Base-by-base conservation (phyloP, 1,140 invertebrate species). In the Bicyclus anynana region DNA sequence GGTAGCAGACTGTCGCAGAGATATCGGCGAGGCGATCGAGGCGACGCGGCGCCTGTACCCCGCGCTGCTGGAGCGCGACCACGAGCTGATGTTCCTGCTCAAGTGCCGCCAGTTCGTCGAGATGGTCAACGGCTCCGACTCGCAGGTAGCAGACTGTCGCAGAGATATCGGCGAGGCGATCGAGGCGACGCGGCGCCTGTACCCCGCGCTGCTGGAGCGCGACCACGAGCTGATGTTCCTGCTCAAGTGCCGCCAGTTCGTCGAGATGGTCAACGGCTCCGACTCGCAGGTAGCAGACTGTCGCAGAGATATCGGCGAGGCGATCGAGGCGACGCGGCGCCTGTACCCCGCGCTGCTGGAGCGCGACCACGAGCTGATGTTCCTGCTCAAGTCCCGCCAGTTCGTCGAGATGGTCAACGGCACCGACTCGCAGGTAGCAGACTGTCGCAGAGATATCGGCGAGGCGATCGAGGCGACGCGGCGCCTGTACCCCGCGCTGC, bases 61-160 rank as follows among this genome's bases (percentile, higher is more conserved):
- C 5, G 95, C 94, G 10, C 90, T 99, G 33, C 89, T 99, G 67
- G 96, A 98, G 82, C 91, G 93, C 38, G 97, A 98, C 89, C 93
- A 93, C 67, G 96, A 98, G 82, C 90, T 99, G 64, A 92, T 97
- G 73, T 99, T 99, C 87, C 94, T 97, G 86, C 91, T 99, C 52
- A 98, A 98, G 87, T 98, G 97, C 89, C 93, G 98, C 65, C 97
- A 99, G 90, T 99, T 99, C 90, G 95, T 99, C 18, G 98, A 99
- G 90, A 96, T 96, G 95, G 94, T 96, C 49, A 96, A 95, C 81
- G 95, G 95, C 48, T 93, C 94, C 38, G 95, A 96, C 81, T 92
- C 94, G 21, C 26, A 42, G 37, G 38, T 13, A 9, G 9, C 12
- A n/a, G n/a, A n/a, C n/a, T n/a, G n/a, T n/a, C n/a, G n/a, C n/a